Evolutionary conservation across 2,888 invertebrate genomes (phyloP).

Genomic region (Cabera pusaria): DNA sequence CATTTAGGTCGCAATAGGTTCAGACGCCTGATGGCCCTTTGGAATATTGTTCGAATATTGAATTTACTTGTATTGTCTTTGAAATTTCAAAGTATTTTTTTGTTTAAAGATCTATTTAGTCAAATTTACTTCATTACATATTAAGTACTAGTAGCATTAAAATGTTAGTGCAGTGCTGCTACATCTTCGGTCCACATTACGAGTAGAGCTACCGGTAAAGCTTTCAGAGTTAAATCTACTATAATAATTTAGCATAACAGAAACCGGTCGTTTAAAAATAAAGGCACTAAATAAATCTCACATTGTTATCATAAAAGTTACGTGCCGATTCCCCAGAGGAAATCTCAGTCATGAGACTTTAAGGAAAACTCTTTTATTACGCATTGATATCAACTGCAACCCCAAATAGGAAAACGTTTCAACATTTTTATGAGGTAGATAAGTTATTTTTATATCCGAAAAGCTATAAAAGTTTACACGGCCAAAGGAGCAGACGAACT

Average conservation of each 20-base stretch:
- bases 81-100: too few species aligned
- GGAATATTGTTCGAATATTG: constrained; percentile 16
- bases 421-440: constrained; percentile 29
- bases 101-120: too few species aligned
- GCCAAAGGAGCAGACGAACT: constrained; percentile 27
- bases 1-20: constrained; percentile 27
- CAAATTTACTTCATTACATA: too few species aligned
- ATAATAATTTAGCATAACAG: too few species aligned
- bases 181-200: too few species aligned
- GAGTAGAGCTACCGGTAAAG: too few species aligned
- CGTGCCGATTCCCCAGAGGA: background rate
- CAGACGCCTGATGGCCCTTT: constrained; percentile 10
- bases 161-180: too few species aligned
- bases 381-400: constrained; percentile 19
- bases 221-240: too few species aligned
- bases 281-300: background rate
- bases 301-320: constrained; percentile 1
- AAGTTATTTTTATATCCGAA: constrained; percentile 30
- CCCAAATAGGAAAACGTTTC: constrained; percentile 21
- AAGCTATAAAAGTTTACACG: constrained; percentile 23
- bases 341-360: constrained; percentile 9
- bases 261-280: too few species aligned
- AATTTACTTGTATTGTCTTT: too few species aligned
- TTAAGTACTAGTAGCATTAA: too few species aligned
- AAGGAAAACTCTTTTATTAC: constrained; percentile 15